Conservation (phyloP, 2,888 invertebrate genomes). For the Bimastos eiseni region DNA sequence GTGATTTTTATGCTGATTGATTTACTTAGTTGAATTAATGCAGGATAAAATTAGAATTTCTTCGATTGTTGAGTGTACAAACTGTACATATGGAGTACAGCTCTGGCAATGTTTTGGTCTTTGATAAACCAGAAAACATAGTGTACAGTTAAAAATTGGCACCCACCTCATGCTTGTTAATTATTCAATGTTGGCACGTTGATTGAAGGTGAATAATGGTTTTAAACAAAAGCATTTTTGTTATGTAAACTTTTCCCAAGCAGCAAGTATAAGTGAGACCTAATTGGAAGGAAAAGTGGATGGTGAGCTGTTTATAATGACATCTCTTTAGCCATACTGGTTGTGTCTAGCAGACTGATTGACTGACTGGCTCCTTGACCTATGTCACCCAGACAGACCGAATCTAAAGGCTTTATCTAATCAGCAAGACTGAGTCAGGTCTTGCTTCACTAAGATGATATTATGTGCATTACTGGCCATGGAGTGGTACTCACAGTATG, state of each 20-base stretch:
- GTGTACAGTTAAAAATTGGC: background rate
- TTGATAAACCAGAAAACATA: slow-evolving; percentile 3
- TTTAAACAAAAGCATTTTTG: background rate
- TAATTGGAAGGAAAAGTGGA: background rate
- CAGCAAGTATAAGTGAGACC: background rate
- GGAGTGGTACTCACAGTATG: background rate
- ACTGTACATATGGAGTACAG: background rate
- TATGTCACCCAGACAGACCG: background rate
- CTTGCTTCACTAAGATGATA: background rate
- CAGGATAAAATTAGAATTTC: background rate
- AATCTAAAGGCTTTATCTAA: background rate
- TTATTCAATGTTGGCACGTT: background rate
- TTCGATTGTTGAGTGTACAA: background rate
- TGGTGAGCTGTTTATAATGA: background rate
- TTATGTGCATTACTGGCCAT: background rate
- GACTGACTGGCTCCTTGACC: slow-evolving; percentile 13
- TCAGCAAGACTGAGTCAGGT: slow-evolving; percentile 8
- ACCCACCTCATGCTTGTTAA: background rate
- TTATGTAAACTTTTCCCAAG: background rate
- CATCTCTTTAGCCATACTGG: background rate
- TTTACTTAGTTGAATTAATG: background rate
- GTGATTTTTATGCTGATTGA: too few species aligned
- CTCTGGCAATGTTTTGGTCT: background rate
- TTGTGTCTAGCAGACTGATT: background rate
- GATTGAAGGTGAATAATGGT: background rate